Conservation (phyloP, 2,797 vertebrate species). For the Ceryle rudis region DNA sequence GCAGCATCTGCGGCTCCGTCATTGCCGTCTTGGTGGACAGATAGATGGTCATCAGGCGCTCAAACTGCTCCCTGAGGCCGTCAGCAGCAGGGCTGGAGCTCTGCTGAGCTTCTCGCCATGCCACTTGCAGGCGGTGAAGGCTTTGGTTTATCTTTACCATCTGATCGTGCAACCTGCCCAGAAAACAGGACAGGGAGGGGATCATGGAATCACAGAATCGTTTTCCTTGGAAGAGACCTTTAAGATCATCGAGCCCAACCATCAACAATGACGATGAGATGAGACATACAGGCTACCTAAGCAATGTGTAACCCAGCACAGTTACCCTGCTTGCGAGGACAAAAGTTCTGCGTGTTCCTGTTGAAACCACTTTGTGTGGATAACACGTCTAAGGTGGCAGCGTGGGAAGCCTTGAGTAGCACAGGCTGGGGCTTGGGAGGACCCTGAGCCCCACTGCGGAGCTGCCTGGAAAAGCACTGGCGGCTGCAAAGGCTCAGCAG, state of each 20-base stretch:
- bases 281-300: not conserved
- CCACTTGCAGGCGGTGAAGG: slow-evolving; percentile 95
- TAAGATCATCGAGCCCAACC: not conserved
- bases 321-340: not conserved
- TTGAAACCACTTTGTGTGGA: accelerated
- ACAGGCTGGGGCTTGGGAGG: not conserved
- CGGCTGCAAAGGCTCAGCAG: not conserved
- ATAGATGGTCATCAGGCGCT: slow-evolving; percentile 96
- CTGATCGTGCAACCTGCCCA: slow-evolving; percentile 92
- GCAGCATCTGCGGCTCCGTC: slow-evolving; percentile 93
- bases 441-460: accelerated
- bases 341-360: not conserved
- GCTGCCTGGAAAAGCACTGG: no score
- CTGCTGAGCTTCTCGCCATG: slow-evolving; percentile 94
- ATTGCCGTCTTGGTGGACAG: slow-evolving; percentile 95
- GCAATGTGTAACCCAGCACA: not conserved
- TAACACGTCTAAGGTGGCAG: not conserved
- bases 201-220: not conserved
- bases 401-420: not conserved
- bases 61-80: slow-evolving; percentile 94
- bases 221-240: not conserved
- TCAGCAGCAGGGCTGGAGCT: slow-evolving; percentile 88
- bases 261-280: not conserved
- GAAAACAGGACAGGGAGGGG: slow-evolving; percentile 3
- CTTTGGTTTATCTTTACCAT: slow-evolving; percentile 99